Conservation (phyloP, 2,797 vertebrate species). For the Mormyrops boulengeri region DNA sequence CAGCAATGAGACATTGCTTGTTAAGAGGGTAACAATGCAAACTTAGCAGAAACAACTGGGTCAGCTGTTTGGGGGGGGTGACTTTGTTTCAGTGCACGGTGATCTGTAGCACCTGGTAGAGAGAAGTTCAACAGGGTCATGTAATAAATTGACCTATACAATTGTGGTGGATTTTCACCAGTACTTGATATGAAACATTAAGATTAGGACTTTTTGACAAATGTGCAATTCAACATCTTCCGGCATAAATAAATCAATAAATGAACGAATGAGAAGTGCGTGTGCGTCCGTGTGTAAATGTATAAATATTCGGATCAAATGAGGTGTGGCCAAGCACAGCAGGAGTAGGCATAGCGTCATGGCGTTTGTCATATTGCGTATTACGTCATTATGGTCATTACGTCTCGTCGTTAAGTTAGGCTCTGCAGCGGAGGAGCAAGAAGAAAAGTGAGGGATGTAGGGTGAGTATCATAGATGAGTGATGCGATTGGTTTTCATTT, state of each 20-base stretch:
- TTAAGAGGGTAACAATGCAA: too few relatives aligned
- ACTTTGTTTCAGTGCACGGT: too few relatives aligned
- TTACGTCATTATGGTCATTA: neutral
- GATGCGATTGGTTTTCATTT: neutral
- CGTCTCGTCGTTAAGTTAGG: neutral
- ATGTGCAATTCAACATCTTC: neutral
- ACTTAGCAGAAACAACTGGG: too few relatives aligned
- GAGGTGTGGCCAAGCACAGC: neutral
- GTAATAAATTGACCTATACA: neutral
- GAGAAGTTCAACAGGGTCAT: too few relatives aligned
- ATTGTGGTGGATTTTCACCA: neutral
- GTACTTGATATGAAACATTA: neutral
- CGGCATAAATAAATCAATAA: too few relatives aligned
- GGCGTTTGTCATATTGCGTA: neutral
- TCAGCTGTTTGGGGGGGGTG: too few relatives aligned
- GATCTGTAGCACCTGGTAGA: too few relatives aligned
- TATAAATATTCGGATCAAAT: neutral
- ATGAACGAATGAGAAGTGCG: neutral
- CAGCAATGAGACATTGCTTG: too few relatives aligned
- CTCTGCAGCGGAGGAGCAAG: neutral
- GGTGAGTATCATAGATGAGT: neutral
- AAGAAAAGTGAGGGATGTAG: neutral
- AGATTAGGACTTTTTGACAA: neutral
- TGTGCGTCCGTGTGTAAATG: neutral
- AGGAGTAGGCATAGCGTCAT: neutral